Evolutionary conservation across 2,888 invertebrate genomes (phyloP).

Genomic region (Polymixis lichenea): DNA sequence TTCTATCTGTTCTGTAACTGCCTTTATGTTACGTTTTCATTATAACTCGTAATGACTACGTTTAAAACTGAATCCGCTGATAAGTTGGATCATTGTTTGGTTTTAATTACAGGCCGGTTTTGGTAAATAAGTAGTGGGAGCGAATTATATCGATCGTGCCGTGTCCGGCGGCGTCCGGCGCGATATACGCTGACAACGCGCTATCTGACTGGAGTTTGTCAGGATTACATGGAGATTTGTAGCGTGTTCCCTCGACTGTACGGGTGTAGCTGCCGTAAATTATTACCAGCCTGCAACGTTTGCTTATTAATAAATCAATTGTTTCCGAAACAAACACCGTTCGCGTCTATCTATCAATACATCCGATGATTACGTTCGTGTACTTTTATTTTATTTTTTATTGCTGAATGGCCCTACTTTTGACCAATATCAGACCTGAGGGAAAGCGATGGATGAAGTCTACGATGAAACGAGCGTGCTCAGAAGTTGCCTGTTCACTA

Average conservation of each 20-base stretch:
- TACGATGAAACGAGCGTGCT: too few species aligned
- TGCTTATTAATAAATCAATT: conserved; percentile 56
- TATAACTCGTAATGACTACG: conserved; percentile 47
- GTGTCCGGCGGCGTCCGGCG: conserved; percentile 12
- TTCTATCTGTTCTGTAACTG: conserved; percentile 21
- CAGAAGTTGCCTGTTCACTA: too few species aligned
- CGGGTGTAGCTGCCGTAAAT: conserved; percentile 37
- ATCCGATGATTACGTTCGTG: too few species aligned
- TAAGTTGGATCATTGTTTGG: conserved; percentile 73
- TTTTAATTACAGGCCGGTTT: conserved; percentile 74
- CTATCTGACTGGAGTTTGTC: conserved; percentile 46
- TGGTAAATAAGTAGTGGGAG: conserved; percentile 67
- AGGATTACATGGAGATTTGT: conserved; percentile 61
- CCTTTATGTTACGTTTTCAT: conserved; percentile 33
- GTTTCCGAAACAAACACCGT: conserved; percentile 31
- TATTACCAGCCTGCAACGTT: conserved; percentile 48
- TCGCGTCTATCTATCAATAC: conserved; percentile 17
- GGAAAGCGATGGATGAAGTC: too few species aligned
- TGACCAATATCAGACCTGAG: too few species aligned
- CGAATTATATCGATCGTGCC: conserved; percentile 66
- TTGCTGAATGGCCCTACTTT: too few species aligned
- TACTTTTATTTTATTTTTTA: too few species aligned
- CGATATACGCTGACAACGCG: conserved; percentile 44
- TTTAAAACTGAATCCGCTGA: conserved; percentile 67
- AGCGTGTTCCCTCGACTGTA: conserved; percentile 23